A percentile compares a stretch with the other conserved stretches of the same genome.
phyloP scores from a whole-genome alignment of 64 coral and sea anemone genomes.

The Porites australiensis region DNA sequence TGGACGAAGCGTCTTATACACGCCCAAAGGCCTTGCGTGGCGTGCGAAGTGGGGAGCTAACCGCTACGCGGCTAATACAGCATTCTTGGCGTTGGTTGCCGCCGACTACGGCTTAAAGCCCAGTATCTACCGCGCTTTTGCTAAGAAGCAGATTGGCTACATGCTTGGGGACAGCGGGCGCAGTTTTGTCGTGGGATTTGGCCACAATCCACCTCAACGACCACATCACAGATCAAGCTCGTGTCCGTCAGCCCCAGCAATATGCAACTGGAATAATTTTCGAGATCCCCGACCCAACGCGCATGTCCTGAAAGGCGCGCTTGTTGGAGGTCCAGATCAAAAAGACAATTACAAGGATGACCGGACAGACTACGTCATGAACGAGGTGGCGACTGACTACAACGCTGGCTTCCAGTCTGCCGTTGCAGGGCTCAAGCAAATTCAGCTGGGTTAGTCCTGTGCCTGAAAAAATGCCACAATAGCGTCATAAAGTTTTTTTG shows the following conservation, averaged over 20 bases:
- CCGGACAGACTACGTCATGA: conserved; percentile 75
- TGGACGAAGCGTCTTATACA: conserved; percentile 71
- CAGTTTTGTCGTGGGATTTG: conserved; percentile 88
- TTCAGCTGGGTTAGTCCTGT: neutral
- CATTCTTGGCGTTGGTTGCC: conserved; percentile 90
- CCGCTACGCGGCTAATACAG: conserved; percentile 89
- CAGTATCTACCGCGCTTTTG: conserved; percentile 59
- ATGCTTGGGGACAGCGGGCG: conserved; percentile 88
- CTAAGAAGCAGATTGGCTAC: conserved; percentile 91
- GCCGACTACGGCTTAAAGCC: conserved; percentile 72
- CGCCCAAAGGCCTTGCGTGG: conserved; percentile 94
- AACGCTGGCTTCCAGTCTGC: conserved; percentile 97
- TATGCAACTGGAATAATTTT: conserved; percentile 59
- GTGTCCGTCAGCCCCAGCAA: conserved; percentile 49
- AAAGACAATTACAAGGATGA: conserved; percentile 76
- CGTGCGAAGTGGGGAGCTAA: conserved; percentile 84
- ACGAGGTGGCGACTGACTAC: conserved; percentile 95
- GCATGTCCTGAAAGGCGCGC: conserved; percentile 66
- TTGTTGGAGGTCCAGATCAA: conserved; percentile 84
- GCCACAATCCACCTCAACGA: conserved; percentile 68
- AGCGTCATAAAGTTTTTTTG: too few relatives aligned
- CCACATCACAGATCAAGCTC: conserved; percentile 88
- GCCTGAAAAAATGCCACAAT: too few relatives aligned
- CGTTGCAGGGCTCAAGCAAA: conserved; percentile 66
- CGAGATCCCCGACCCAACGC: conserved; percentile 53